Evolutionary conservation across 2,888 invertebrate species (phyloP).

Genomic region (Halictus ligatus): DNA sequence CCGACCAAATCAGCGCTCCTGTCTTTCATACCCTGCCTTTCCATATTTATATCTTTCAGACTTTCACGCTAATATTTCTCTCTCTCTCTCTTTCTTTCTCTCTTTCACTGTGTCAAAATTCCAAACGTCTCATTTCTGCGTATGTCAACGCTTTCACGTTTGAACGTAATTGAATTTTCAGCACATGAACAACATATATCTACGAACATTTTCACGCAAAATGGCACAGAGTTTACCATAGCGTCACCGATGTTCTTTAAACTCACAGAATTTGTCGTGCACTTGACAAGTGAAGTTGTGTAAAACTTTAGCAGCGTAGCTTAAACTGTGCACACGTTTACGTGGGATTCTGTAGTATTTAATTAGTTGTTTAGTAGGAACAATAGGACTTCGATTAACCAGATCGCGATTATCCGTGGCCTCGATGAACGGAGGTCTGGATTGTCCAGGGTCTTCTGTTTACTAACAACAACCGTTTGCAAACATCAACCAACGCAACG

Average conservation of each 20-base stretch:
- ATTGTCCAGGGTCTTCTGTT: too few species aligned
- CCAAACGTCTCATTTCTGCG: background rate
- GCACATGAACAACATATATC: background rate
- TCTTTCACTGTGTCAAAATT: background rate
- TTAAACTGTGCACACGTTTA: too few species aligned
- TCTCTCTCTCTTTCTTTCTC: background rate
- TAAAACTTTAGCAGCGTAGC: background rate
- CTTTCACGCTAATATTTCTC: background rate
- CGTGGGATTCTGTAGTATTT: too few species aligned
- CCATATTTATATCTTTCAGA: slow-evolving; percentile 16
- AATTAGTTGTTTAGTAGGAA: too few species aligned
- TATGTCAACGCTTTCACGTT: background rate
- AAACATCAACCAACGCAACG: too few species aligned
- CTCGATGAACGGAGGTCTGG: too few species aligned
- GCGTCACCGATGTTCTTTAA: background rate
- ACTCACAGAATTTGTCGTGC: background rate
- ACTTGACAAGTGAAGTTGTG: background rate
- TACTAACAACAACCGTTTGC: too few species aligned
- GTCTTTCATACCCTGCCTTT: slow-evolving; percentile 28
- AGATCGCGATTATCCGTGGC: too few species aligned
- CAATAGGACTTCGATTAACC: too few species aligned
- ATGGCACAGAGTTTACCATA: background rate
- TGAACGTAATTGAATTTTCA: background rate
- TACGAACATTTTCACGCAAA: background rate
- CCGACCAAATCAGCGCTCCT: slow-evolving; percentile 24